Evolutionary conservation across 1,140 invertebrate genomes (phyloP), one percentile per base, ranked within the genome.

Genomic region (Drosophila saltans): DNA sequence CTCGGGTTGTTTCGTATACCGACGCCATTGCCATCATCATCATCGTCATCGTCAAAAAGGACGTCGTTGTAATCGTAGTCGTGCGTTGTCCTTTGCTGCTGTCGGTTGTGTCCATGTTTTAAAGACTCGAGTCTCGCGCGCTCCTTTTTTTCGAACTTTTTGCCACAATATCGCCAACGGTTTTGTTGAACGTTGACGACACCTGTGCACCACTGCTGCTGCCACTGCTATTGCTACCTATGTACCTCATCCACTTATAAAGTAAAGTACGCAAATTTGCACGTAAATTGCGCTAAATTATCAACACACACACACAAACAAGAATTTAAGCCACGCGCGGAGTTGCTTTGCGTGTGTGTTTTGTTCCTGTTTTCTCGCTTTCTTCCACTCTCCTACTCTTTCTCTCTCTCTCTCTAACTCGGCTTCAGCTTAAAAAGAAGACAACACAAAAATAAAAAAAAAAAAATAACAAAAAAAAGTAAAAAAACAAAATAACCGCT

Each of bases 281-380:
- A 84, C 73, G 77, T 74, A 89, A 88, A 88, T 89, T 88, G 83
- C 84, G 81, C 78, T 80, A 88, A 89, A 89, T 88, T 88, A 89
- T 88, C 80, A 71, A 59, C 63, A 83, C 56, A 58, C n/a, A 63
- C n/a, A 63, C 65, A 75, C 65, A 52, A 69, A 66, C 67, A 57
- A 71, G 66, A 80, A 78, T 72, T 89, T 78, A 80, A 78, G 80
- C 69, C 83, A 83, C 75, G 72, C 76, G 78, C 79, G 60, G 59
- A 85, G 73, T 85, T 85, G 2, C 45, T 52, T 55, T 69, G 55
- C 66, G 58, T 69, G 60, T 69, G 72, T 73, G 72, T 67, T 57
- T 52, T 52, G 45, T 52, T 52, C 21, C 3, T 55, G 65, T 63
- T 36, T 60, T 39, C 57, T 43, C 16, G 56, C 57, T 55, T 24